Evolutionary conservation across 2,113 vertebrate species (phyloP).

Genomic region (Damaliscus lunatus): DNA sequence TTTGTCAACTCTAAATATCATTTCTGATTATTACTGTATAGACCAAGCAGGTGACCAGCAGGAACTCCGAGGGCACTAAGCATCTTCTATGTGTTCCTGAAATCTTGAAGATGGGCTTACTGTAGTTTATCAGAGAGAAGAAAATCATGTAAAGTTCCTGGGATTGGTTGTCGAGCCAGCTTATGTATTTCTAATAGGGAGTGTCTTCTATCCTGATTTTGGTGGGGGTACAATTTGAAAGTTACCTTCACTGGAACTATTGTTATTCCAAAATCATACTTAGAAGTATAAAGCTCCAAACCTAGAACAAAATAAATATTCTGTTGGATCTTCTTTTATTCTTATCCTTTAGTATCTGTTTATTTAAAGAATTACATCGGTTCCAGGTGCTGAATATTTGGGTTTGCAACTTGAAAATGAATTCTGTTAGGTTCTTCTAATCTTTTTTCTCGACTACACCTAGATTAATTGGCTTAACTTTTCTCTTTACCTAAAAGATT

Average conservation of each 20-base stretch:
- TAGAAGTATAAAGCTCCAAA: slow-evolving; percentile 2
- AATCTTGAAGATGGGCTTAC: background rate
- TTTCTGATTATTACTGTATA: background rate
- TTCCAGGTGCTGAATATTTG: slow-evolving; percentile 7
- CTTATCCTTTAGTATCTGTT: background rate
- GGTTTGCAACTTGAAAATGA: slow-evolving; percentile 13
- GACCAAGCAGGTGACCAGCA: background rate
- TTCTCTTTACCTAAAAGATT: background rate
- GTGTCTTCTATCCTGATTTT: slow-evolving; percentile 33
- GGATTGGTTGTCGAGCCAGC: background rate
- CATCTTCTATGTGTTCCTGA: background rate
- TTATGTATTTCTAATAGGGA: background rate
- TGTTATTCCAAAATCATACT: slow-evolving; percentile 36
- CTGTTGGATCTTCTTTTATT: background rate
- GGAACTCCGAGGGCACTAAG: background rate
- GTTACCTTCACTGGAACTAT: slow-evolving; percentile 12
- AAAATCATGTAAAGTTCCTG: background rate
- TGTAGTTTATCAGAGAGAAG: background rate
- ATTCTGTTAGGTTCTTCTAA: background rate
- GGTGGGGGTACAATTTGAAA: background rate
- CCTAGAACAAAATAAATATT: background rate
- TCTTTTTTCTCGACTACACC: background rate
- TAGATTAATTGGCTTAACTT: background rate
- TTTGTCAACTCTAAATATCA: background rate
- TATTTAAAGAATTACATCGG: background rate